Base-by-base conservation (phyloP, 2,113 vertebrate species). In the Acanthochromis polyacanthus region DNA sequence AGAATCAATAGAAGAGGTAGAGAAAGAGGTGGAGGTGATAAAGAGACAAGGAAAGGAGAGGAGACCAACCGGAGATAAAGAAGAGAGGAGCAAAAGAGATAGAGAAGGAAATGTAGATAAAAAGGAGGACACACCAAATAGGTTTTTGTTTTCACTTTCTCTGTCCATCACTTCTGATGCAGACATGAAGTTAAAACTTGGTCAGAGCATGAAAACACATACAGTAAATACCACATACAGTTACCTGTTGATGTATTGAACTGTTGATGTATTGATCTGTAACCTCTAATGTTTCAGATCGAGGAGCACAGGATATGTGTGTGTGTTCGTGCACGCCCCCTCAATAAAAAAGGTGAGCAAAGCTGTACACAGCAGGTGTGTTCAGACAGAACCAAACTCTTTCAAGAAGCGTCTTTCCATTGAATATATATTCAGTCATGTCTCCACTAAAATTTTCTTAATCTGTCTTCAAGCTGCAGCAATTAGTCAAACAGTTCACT, bases 231-330 rank as follows among this genome's bases (percentile, higher is more conserved):
- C 40, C 12, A 43, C 40, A 43, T 9, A 36, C 32, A 36, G 6
- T 8, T 10, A 36, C 9, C 8, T 36, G 9, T 36, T 9, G 32
- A 36, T 36, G 32, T 36, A 36, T 36, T 36, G 32, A 36, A 10
- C 32, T 83, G 30, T 30, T 30, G 30, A 36, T 36, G 3, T n/a
- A 9, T 40, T 50, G 15, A 50, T 19, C 16, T 50, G 48, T 50
- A 43, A 1, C 30, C 1, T 23, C 17, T 67, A 10, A 10, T 85
- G 48, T 88, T 88, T 58, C 92, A 98, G 98, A 98, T 99, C 79
- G 98, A 99, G 93, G 98, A 99, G 55, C 97, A 99, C 86, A 95
- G 98, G 78, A 99, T 99, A 95, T 99, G 98, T 88, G 98, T 99
- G 52, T 99, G 98, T 91, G 98, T 99, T 32, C 94, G 98, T 55